These are phyloP conservation scores for Turritopsis dohrnii DNA, from an alignment of 30 jellyfish, hydroid and myxozoan genomes.

Conservation along the genomic window DNA sequence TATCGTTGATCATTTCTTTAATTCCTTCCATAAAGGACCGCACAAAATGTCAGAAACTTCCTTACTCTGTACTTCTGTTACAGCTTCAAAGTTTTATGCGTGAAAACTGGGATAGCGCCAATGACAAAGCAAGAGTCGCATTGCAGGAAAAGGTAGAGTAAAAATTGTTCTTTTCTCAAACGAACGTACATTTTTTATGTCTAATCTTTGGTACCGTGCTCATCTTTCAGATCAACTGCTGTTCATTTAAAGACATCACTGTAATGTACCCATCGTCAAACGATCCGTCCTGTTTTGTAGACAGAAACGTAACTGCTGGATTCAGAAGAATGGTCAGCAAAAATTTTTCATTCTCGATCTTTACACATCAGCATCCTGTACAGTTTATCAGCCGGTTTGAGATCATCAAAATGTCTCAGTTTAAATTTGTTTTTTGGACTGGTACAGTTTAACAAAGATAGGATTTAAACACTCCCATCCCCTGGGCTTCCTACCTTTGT, in stretches of 20 bases:
- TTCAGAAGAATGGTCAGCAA: not conserved
- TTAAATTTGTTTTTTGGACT: no score
- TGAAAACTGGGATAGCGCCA: not conserved
- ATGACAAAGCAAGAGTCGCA: not conserved
- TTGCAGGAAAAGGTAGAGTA: constrained; percentile 9
- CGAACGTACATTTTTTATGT: not conserved
- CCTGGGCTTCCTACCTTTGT: no score
- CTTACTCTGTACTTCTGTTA: not conserved
- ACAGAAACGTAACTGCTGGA: not conserved
- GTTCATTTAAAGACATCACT: not conserved
- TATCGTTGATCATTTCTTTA: not conserved
- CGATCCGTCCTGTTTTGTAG: not conserved
- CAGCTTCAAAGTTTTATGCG: not conserved
- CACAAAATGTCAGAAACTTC: not conserved
- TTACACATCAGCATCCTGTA: no score
- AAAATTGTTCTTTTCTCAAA: not conserved
- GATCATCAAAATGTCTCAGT: no score
- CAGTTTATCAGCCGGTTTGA: no score
- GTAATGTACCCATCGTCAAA: not conserved
- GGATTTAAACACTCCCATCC: no score
- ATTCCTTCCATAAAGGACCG: no score
- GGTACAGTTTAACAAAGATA: no score
- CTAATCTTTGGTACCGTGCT: not conserved
- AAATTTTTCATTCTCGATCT: no score
- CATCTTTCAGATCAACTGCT: not conserved